Conservation (phyloP, 2,888 invertebrate genomes). For the Steinernema hermaphroditum region DNA sequence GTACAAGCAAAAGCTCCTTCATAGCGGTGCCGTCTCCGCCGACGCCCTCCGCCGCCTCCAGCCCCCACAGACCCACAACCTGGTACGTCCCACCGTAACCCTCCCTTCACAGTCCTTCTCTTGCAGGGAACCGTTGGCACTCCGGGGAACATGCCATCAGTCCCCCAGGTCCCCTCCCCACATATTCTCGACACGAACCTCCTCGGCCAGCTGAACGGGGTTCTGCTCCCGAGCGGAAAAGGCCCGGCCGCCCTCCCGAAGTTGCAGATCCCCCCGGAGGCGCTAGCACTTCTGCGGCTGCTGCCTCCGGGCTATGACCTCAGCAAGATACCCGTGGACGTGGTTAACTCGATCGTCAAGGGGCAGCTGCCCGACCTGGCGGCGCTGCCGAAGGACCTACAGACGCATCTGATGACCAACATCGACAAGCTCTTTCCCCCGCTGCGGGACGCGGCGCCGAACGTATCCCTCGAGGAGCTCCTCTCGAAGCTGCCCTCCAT, state of each 20-base stretch:
- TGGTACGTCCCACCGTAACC: not conserved
- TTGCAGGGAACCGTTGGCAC: constrained; percentile 6
- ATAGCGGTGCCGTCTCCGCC: not conserved
- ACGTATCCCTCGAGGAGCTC: constrained; percentile 59
- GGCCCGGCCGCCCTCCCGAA: not conserved
- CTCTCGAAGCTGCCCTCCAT: constrained; percentile 61
- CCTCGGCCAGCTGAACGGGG: constrained; percentile 5
- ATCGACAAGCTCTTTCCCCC: constrained; percentile 48
- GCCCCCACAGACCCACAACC: not conserved
- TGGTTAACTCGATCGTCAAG: constrained; percentile 53
- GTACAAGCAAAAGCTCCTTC: constrained; percentile 45
- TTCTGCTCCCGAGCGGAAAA: not conserved
- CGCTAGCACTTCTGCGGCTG: constrained; percentile 41
- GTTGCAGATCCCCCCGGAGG: constrained; percentile 11
- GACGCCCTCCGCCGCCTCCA: not conserved
- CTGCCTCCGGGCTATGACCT: constrained; percentile 48
- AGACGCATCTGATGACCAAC: constrained; percentile 58
- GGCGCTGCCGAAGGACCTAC: constrained; percentile 58
- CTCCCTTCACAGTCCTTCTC: not conserved
- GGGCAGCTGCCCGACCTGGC: constrained; percentile 63
- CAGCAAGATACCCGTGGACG: constrained; percentile 45
- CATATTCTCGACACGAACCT: not conserved
- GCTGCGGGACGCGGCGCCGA: constrained; percentile 31
- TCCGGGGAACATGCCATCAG: not conserved
- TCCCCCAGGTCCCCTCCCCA: not conserved